Percentiles rank a stretch among this genome's conserved stretches.
These are phyloP conservation scores for Hydra vulgaris DNA, from an alignment of 30 jellyfish, hydroid and myxozoan species.

Conservation along the genomic window DNA sequence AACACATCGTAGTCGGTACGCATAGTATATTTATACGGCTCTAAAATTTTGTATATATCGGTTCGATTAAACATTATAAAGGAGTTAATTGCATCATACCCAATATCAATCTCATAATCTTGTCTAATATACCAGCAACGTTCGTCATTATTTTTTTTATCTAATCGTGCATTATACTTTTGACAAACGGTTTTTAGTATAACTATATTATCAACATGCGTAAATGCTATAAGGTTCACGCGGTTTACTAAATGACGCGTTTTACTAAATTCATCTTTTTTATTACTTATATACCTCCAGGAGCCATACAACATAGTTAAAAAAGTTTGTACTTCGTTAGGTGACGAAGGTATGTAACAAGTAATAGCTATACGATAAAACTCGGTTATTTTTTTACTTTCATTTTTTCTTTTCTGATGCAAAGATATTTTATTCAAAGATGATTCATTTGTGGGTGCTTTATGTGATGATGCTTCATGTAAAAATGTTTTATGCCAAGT, in stretches of 20 bases:
- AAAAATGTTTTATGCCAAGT: too few relatives aligned
- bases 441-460: too few relatives aligned
- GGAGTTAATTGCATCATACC: constrained; percentile 1
- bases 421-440: too few relatives aligned
- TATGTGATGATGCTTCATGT: too few relatives aligned
- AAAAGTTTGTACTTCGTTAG: neutral
- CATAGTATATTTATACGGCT: constrained; percentile 5
- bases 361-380: neutral
- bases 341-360: neutral
- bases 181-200: neutral
- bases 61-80: constrained; percentile 11
- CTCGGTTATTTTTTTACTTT: too few relatives aligned
- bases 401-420: too few relatives aligned
- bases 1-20: constrained; percentile 26
- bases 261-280: neutral
- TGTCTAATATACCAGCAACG: constrained; percentile 14
- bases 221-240: neutral
- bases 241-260: neutral
- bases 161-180: neutral
- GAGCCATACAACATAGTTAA: neutral
- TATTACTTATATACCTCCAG: neutral
- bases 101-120: neutral
- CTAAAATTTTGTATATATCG: neutral
- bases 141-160: neutral
- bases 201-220: neutral